These are phyloP conservation scores for Sceloporus undulatus DNA, from an alignment of 2,113 vertebrate species.

Conservation along the genomic window DNA sequence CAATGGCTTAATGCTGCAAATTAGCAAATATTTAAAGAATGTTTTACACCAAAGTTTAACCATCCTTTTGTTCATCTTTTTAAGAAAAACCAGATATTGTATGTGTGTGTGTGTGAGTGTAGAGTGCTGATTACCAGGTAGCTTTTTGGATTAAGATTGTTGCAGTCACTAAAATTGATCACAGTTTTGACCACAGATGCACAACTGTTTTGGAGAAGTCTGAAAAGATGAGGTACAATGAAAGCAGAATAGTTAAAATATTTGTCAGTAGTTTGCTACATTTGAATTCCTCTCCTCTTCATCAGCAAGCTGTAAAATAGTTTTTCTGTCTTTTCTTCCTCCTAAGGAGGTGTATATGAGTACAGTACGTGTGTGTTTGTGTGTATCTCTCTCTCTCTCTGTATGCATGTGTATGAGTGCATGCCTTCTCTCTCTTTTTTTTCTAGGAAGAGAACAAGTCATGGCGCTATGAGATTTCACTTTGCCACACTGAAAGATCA, in stretches of 20 bases:
- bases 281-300: not conserved
- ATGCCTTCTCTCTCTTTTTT: not conserved
- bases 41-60: slow-evolving; percentile 26
- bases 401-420: not conserved
- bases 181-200: slow-evolving; percentile 58
- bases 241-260: slow-evolving; percentile 52
- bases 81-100: slow-evolving; percentile 47
- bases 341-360: slow-evolving; percentile 41
- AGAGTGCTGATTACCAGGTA: slow-evolving; percentile 51
- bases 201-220: slow-evolving; percentile 59
- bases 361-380: not conserved
- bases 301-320: slow-evolving; percentile 15
- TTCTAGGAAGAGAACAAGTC: not conserved
- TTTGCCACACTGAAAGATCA: slow-evolving; percentile 4
- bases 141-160: slow-evolving; percentile 65
- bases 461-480: slow-evolving; percentile 19
- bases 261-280: slow-evolving; percentile 52
- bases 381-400: not conserved
- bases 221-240: slow-evolving; percentile 52
- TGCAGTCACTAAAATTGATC: slow-evolving; percentile 66
- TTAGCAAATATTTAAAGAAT: slow-evolving; percentile 55
- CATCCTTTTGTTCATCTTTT: slow-evolving; percentile 38
- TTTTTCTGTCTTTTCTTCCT: slow-evolving; percentile 45
- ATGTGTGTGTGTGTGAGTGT: slow-evolving; percentile 42
- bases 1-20: slow-evolving; percentile 55